Evolutionary conservation across 1,140 invertebrate genomes (phyloP).

Genomic region (Drosophila teissieri): DNA sequence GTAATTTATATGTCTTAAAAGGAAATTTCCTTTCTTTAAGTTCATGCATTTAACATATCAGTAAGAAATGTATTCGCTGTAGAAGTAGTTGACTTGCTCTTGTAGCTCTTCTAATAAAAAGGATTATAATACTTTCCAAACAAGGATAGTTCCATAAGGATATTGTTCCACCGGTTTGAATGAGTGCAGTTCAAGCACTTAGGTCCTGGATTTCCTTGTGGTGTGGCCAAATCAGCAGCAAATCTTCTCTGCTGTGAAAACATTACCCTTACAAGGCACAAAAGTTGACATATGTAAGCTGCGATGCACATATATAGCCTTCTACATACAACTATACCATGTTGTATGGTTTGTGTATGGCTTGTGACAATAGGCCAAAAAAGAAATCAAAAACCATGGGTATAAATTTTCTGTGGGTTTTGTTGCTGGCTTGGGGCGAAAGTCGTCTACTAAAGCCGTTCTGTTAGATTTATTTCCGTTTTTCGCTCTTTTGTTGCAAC

Average conservation of each 20-base stretch:
- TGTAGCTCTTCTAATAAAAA: no score
- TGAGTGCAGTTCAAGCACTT: no score
- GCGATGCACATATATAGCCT: slow-evolving; percentile 9
- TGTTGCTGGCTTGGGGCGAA: slow-evolving; percentile 5
- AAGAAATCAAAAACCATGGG: slow-evolving; percentile 50
- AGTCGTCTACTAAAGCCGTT: slow-evolving; percentile 58
- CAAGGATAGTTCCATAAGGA: no score
- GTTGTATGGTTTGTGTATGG: slow-evolving; percentile 6
- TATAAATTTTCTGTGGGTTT: slow-evolving; percentile 20
- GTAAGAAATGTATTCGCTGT: no score
- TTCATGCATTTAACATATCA: no score
- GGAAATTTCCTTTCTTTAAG: no score
- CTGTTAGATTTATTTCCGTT: slow-evolving; percentile 80
- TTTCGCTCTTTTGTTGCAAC: slow-evolving; percentile 71
- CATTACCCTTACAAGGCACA: slow-evolving; percentile 74
- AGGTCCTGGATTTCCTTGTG: slow-evolving; percentile 43
- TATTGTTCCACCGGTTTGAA: slow-evolving; percentile 7
- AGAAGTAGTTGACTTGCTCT: no score
- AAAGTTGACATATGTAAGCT: slow-evolving; percentile 67
- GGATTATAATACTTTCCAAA: no score
- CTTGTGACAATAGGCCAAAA: slow-evolving; percentile 65
- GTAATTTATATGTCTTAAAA: no score
- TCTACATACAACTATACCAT: slow-evolving; percentile 13
- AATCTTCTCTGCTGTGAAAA: slow-evolving; percentile 75
- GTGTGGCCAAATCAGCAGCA: slow-evolving; percentile 68